Percentiles rank a stretch among this genome's conserved stretches.
Conservation (phyloP, 2,797 vertebrate genomes). For the Myioborus melanocephalus region DNA sequence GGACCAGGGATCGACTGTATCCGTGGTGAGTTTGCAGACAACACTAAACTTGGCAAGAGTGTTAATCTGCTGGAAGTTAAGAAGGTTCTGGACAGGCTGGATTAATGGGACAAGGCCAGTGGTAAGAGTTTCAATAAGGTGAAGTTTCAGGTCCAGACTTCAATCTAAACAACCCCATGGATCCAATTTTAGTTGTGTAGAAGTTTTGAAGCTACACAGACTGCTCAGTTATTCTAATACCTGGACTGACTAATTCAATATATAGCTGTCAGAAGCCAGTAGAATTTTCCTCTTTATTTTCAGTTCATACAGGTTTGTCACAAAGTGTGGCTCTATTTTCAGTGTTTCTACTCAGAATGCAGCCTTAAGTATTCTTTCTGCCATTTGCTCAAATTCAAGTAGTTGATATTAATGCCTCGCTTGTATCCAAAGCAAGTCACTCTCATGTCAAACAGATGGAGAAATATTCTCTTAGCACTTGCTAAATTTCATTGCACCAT, state of each 20-base stretch:
- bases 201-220: neutral
- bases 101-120: neutral
- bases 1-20: neutral
- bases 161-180: neutral
- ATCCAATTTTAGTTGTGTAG: neutral
- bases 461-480: neutral
- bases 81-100: neutral
- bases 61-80: neutral
- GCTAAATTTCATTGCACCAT: neutral
- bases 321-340: neutral
- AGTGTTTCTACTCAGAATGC: neutral
- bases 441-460: neutral
- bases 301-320: neutral
- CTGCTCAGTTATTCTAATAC: neutral
- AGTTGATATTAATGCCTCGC: neutral
- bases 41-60: fast-evolving
- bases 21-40: neutral
- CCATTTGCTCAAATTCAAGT: neutral
- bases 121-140: neutral
- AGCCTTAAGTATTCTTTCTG: neutral
- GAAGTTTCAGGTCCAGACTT: neutral
- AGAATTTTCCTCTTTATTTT: neutral
- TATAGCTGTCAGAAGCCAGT: neutral
- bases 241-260: neutral
- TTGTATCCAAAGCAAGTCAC: neutral